phyloP scores from a whole-genome alignment of 2,888 invertebrate species.

The Dryomyza anilis region DNA sequence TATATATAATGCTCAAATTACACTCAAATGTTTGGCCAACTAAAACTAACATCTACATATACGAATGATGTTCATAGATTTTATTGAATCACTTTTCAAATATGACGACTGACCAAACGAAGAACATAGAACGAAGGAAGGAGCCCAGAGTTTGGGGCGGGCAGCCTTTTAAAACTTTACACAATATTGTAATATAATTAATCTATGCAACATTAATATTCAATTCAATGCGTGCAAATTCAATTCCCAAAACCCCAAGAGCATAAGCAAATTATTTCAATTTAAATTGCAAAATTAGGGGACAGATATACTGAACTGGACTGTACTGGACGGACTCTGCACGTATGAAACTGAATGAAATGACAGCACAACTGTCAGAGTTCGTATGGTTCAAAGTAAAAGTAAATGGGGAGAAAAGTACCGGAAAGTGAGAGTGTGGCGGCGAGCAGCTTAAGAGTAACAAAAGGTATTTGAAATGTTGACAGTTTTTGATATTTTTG shows the following conservation, averaged over 20 bases:
- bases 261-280: conserved; percentile 53
- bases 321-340: too few species aligned
- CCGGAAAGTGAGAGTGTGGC: too few species aligned
- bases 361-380: too few species aligned
- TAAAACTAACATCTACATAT: not conserved
- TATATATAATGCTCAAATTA: not conserved
- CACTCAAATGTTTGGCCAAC: not conserved
- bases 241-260: conserved; percentile 52
- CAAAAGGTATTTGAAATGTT: too few species aligned
- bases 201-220: conserved; percentile 46
- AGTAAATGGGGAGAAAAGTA: too few species aligned
- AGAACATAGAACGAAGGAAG: not conserved
- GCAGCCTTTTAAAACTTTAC: conserved; percentile 9
- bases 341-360: too few species aligned
- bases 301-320: conserved; percentile 1
- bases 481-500: too few species aligned
- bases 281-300: conserved; percentile 37
- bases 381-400: too few species aligned
- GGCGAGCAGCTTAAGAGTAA: too few species aligned
- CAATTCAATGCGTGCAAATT: conserved; percentile 57
- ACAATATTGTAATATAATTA: conserved; percentile 7
- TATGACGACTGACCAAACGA: not conserved
- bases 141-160: not conserved
- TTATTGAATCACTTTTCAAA: too few species aligned
- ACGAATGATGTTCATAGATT: too few species aligned